These are phyloP conservation scores for Thera obeliscata DNA, from an alignment of 2,888 invertebrate genomes.

Conservation along the genomic window DNA sequence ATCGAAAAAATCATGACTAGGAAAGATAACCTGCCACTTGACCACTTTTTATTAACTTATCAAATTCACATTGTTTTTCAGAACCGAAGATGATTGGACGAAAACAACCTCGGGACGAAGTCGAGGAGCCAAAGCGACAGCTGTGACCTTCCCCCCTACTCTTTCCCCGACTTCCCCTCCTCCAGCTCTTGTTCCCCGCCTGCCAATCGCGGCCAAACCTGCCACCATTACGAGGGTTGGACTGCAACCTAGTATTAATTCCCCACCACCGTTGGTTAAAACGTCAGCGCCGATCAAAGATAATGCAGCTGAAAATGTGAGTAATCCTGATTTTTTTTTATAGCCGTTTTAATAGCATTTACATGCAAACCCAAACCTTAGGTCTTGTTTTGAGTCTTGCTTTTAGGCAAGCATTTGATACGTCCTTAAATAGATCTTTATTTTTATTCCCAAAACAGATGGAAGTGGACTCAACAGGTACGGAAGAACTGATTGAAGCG, in stretches of 20 bases:
- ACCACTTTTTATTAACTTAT: no score
- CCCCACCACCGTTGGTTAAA: slow-evolving; percentile 24
- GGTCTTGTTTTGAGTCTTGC: no score
- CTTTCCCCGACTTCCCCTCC: slow-evolving; percentile 35
- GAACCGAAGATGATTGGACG: slow-evolving; percentile 76
- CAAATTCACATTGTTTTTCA: slow-evolving; percentile 36
- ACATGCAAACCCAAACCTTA: no score
- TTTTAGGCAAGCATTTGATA: background rate
- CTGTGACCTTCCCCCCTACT: slow-evolving; percentile 36
- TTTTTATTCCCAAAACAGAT: slow-evolving; percentile 43
- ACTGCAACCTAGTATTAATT: slow-evolving; percentile 7
- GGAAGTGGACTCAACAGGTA: slow-evolving; percentile 62
- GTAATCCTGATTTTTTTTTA: background rate
- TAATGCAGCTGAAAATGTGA: slow-evolving; percentile 9
- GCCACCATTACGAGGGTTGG: background rate
- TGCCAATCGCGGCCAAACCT: slow-evolving; percentile 18
- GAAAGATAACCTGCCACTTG: no score
- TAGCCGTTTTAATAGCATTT: no score
- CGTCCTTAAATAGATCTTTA: background rate
- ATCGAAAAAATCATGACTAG: no score
- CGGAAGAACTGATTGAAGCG: slow-evolving; percentile 66
- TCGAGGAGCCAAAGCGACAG: slow-evolving; percentile 60
- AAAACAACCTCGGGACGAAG: slow-evolving; percentile 59
- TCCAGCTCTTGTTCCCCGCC: slow-evolving; percentile 26
- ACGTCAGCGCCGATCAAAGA: slow-evolving; percentile 6